phyloP scores from a whole-genome alignment of 2,888 invertebrate species.

The Noctuana brunneofusca region DNA sequence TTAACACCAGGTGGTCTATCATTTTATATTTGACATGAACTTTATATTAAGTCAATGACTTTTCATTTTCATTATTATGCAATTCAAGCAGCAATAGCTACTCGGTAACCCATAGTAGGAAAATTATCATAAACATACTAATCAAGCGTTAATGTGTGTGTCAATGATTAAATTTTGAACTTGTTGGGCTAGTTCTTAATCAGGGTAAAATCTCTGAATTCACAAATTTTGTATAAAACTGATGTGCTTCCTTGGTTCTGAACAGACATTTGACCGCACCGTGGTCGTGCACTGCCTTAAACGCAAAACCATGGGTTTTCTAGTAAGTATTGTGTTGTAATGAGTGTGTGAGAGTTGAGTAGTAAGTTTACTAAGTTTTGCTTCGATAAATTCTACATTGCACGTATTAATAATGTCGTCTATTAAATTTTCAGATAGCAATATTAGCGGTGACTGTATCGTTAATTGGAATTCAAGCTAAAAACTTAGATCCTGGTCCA shows the following conservation, averaged over 20 bases:
- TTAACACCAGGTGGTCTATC: too few species aligned
- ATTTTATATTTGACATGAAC: not conserved
- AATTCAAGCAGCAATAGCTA: not conserved
- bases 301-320: constrained; percentile 47
- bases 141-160: not conserved
- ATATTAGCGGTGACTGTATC: constrained; percentile 47
- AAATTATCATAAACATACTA: not conserved
- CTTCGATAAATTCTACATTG: too few species aligned
- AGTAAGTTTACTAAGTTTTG: not conserved
- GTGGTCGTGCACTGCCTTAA: constrained; percentile 44
- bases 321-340: constrained; percentile 59
- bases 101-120: not conserved
- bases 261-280: constrained; percentile 51
- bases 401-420: not conserved
- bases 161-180: constrained; percentile 2
- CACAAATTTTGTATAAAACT: constrained; percentile 62
- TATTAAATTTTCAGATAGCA: constrained; percentile 53
- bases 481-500: constrained; percentile 50
- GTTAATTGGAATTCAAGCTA: constrained; percentile 47
- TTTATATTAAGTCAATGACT: not conserved
- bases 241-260: constrained; percentile 48
- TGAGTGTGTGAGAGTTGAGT: not conserved
- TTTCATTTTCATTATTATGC: not conserved
- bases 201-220: constrained; percentile 48
- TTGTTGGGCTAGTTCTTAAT: not conserved